phyloP scores from a whole-genome alignment of 2,888 invertebrate species.

The Megaustenia siamemsis region DNA sequence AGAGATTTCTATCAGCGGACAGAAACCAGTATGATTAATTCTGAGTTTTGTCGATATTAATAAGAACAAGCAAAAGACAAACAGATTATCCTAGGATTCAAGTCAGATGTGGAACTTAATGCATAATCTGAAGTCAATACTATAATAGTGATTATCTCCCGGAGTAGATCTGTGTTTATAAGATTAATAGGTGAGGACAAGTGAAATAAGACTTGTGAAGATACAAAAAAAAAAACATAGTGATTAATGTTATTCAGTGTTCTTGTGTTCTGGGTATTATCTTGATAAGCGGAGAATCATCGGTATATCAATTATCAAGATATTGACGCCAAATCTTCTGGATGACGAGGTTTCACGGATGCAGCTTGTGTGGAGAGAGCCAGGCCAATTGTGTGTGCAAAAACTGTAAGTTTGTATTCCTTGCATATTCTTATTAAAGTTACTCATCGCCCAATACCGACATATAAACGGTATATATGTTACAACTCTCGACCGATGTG shows the following conservation, averaged over 20 bases:
- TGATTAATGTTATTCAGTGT: no score
- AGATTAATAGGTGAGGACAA: neutral
- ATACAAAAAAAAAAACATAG: no score
- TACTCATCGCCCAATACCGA: no score
- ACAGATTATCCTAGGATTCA: slow-evolving; percentile 24
- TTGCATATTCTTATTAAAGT: neutral
- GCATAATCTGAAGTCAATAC: neutral
- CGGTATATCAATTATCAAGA: neutral
- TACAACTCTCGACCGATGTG: no score
- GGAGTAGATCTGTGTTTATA: neutral
- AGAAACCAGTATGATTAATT: slow-evolving; percentile 17
- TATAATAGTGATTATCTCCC: neutral
- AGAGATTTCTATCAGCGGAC: neutral
- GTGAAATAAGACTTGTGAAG: neutral
- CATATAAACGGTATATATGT: no score
- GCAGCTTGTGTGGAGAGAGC: slow-evolving; percentile 49
- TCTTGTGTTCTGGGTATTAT: no score
- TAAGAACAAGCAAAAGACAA: slow-evolving; percentile 19
- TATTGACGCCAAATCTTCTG: neutral
- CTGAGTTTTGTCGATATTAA: slow-evolving; percentile 3
- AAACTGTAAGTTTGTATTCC: slow-evolving; percentile 45
- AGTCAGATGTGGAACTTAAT: neutral
- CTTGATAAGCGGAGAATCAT: no score
- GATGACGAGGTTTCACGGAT: slow-evolving; percentile 53
- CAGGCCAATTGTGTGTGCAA: slow-evolving; percentile 49